phyloP scores from a whole-genome alignment of 2,888 invertebrate genomes.

The Arctia plantaginis region DNA sequence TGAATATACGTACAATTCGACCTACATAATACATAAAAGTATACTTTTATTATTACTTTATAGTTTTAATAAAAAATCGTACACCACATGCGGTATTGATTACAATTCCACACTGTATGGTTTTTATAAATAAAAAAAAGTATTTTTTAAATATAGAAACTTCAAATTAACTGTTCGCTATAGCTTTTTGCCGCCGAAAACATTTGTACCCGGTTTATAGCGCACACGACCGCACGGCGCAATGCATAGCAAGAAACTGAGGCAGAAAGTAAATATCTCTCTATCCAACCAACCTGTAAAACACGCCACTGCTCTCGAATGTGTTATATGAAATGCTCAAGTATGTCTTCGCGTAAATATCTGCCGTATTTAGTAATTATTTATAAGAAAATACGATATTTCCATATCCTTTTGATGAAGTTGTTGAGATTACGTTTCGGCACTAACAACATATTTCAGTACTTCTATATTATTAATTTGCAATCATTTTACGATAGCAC shows the following conservation, averaged over 20 bases:
- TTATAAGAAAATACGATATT: conserved; percentile 25
- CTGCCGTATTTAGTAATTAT: conserved; percentile 49
- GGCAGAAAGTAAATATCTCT: conserved; percentile 45
- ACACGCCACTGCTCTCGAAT: conserved; percentile 46
- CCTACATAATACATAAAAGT: conserved; percentile 32
- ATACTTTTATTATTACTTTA: conserved; percentile 33
- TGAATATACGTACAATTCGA: conserved; percentile 57
- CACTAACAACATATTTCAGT: not conserved
- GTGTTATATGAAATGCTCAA: conserved; percentile 46
- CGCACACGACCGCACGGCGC: conserved; percentile 42
- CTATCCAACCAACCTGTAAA: conserved; percentile 26
- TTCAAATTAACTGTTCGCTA: conserved; percentile 3
- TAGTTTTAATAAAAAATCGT: conserved; percentile 9
- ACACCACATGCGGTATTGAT: not conserved
- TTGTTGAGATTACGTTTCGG: conserved; percentile 1
- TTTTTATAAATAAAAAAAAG: not conserved
- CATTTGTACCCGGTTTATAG: conserved; percentile 19
- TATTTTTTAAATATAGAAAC: not conserved
- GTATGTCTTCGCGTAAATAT: conserved; percentile 54
- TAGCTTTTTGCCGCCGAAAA: conserved; percentile 31
- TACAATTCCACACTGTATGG: not conserved
- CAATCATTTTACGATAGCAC: not conserved
- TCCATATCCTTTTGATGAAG: conserved; percentile 14
- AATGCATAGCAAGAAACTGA: conserved; percentile 55
- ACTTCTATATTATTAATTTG: too few relatives aligned